Percentiles rank a stretch among this genome's conserved stretches.
These are phyloP conservation scores for Leucophora obtusa DNA, from an alignment of 2,888 invertebrate species.

Conservation along the genomic window DNA sequence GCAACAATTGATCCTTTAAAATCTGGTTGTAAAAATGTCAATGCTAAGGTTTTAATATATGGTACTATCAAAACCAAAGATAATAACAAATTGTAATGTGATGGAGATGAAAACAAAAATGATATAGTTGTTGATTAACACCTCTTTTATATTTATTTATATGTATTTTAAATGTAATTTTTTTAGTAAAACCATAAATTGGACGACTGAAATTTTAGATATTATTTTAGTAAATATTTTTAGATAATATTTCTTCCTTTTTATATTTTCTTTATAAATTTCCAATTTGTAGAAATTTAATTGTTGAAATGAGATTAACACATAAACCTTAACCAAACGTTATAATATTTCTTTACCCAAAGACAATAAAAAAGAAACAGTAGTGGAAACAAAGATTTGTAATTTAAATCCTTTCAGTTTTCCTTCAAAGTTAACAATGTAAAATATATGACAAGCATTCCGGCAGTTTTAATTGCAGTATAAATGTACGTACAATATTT, in stretches of 20 bases:
- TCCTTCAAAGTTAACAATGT: slow-evolving; percentile 8
- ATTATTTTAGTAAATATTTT: slow-evolving; percentile 8
- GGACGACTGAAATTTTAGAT: slow-evolving; percentile 25
- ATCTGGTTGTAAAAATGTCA: slow-evolving; percentile 76
- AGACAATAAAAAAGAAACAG: neutral
- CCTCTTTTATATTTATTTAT: neutral
- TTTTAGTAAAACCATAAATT: neutral
- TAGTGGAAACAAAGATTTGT: slow-evolving; percentile 4
- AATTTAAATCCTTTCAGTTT: slow-evolving; percentile 16
- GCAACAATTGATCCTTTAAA: slow-evolving; percentile 66
- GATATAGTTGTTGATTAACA: neutral
- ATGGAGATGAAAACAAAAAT: neutral
- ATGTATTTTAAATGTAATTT: neutral
- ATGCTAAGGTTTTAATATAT: slow-evolving; percentile 72
- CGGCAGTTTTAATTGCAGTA: neutral
- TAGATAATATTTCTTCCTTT: neutral
- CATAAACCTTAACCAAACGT: neutral
- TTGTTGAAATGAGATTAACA: slow-evolving; percentile 4
- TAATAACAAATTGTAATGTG: neutral
- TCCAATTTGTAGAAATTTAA: slow-evolving; percentile 3
- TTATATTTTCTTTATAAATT: neutral
- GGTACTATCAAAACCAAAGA: slow-evolving; percentile 55
- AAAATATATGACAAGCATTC: slow-evolving; percentile 4
- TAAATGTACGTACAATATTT: neutral
- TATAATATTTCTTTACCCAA: neutral